These are phyloP conservation scores for Unio pictorum DNA, from an alignment of 2,888 invertebrate species.

Conservation along the genomic window DNA sequence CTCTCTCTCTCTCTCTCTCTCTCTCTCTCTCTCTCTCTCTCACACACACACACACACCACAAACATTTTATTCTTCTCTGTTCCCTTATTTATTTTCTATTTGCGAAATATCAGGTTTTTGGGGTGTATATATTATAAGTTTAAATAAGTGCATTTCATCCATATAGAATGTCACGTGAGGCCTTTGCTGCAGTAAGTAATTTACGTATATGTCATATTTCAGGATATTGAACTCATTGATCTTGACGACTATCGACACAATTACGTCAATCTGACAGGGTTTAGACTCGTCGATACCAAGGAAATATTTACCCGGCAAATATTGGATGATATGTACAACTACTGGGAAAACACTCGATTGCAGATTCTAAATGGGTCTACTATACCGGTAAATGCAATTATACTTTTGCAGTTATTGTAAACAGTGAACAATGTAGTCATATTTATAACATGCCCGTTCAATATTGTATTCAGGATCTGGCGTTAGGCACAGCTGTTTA, in stretches of 20 bases:
- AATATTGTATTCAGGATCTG: too few relatives aligned
- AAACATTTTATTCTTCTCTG: too few relatives aligned
- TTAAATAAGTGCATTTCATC: too few relatives aligned
- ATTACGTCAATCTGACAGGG: slow-evolving; percentile 95
- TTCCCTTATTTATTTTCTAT: too few relatives aligned
- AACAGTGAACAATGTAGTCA: not conserved
- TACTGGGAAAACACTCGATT: slow-evolving; percentile 61
- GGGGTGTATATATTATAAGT: not conserved
- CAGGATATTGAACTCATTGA: slow-evolving; percentile 72
- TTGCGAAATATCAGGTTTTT: too few relatives aligned
- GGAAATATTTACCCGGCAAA: slow-evolving; percentile 43
- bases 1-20: too few relatives aligned
- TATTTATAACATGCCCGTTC: not conserved
- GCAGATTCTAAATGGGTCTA: slow-evolving; percentile 51
- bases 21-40: too few relatives aligned
- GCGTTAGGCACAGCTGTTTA: too few relatives aligned
- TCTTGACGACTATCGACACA: slow-evolving; percentile 84
- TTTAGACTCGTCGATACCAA: slow-evolving; percentile 79
- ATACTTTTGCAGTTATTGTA: not conserved
- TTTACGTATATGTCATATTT: slow-evolving; percentile 15
- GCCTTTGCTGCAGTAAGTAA: not conserved
- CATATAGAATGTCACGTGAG: too few relatives aligned
- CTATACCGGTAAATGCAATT: slow-evolving; percentile 48
- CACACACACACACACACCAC: too few relatives aligned
- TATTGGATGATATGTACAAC: slow-evolving; percentile 58